phyloP scores from a whole-genome alignment of 2,113 vertebrate genomes.

The Serinus canaria region DNA sequence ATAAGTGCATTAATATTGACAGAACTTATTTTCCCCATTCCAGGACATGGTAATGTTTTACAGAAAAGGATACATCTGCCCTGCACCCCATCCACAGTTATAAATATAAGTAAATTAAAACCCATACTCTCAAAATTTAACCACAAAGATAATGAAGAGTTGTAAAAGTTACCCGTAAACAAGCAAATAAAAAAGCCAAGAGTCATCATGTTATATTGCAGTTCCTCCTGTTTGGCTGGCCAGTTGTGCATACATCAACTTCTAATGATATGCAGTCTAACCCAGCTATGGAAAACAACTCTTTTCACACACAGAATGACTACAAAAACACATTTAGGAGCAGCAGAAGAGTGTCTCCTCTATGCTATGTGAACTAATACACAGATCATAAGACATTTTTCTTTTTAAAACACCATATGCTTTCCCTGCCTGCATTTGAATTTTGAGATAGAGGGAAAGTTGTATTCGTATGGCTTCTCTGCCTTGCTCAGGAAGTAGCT shows the following conservation, averaged over 20 bases:
- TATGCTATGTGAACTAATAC: background rate
- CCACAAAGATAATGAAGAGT: background rate
- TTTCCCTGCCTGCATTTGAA: background rate
- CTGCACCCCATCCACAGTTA: background rate
- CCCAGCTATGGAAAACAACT: background rate
- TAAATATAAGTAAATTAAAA: constrained; percentile 32
- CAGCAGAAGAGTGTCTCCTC: background rate
- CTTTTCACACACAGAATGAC: background rate
- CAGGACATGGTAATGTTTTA: background rate
- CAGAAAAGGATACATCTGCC: rapidly evolving
- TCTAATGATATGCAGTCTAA: background rate
- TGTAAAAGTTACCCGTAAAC: constrained; percentile 22
- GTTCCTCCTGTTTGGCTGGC: background rate
- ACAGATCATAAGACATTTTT: background rate
- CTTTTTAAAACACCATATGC: background rate
- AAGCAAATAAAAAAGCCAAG: constrained; percentile 5
- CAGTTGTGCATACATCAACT: background rate
- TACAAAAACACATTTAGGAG: background rate
- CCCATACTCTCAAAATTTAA: background rate
- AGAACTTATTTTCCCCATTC: background rate
- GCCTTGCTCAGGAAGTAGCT: background rate
- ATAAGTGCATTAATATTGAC: background rate
- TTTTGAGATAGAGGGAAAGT: background rate
- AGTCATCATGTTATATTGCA: background rate
- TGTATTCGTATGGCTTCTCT: background rate